Conservation (phyloP, 2,797 vertebrate species). For the Tiaroga cobitis region DNA sequence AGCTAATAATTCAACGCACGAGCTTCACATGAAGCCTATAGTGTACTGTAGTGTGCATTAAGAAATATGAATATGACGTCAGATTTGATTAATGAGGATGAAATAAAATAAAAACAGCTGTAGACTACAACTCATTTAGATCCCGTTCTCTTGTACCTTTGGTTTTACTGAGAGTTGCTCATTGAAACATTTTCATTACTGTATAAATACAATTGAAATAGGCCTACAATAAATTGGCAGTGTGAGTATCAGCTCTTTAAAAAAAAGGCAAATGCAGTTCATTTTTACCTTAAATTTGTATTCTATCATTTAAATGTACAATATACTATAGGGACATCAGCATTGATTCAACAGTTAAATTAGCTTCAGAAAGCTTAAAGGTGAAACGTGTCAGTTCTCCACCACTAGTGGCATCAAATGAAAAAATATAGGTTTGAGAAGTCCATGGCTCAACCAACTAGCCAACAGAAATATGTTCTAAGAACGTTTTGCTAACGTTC, state of each 20-base stretch:
- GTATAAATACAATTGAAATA: conserved; percentile 44
- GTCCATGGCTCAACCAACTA: background rate
- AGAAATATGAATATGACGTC: background rate
- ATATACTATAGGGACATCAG: conserved; percentile 27
- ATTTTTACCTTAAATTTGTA: conserved; percentile 13
- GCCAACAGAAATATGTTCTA: background rate
- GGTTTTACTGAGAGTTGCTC: conserved; percentile 38
- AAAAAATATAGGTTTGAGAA: background rate
- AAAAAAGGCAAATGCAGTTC: conserved; percentile 37
- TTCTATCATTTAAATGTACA: conserved; percentile 37
- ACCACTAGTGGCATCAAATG: background rate
- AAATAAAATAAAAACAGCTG: conserved; percentile 5
- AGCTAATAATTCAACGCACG: background rate
- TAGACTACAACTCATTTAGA: background rate
- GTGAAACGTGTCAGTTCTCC: background rate
- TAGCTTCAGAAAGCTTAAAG: background rate
- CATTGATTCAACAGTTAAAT: background rate
- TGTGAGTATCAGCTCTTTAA: conserved; percentile 47
- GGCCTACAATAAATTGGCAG: conserved; percentile 60
- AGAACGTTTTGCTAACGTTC: background rate
- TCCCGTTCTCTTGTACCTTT: conserved; percentile 28
- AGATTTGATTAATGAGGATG: background rate
- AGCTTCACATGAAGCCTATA: background rate
- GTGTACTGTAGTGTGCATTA: background rate
- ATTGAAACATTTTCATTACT: conserved; percentile 27